Base-by-base conservation (phyloP, 2,113 vertebrate species). In the Patagioenas fasciata region DNA sequence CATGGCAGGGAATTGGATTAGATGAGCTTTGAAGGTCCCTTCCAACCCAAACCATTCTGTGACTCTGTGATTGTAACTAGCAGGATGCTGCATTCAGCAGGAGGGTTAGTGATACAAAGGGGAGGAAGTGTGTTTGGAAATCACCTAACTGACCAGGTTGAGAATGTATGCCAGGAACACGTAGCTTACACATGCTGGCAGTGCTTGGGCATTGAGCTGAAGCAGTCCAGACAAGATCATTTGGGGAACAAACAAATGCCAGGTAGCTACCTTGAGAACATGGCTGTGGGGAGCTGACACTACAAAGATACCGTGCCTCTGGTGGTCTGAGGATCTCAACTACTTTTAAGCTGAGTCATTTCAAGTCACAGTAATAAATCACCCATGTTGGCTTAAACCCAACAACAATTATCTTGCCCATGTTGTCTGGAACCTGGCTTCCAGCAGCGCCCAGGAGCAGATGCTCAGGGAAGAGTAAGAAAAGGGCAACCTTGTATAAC, bases 251-350 rank as follows among this genome's bases (percentile, higher is more conserved):
- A 79, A 40, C 9, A 84, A 54, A 36, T 79, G 23, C 32, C 36
- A 57, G 32, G 18, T 25, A 31, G 11, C 57, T 81, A 20, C 32
- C 9, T 62, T 60, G 31, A 85, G 25, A 74, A 48, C 5, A 13
- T 3, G 21, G 15, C 25, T 47, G 8, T 64, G 42, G 62, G 58
- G 71, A 51, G 40, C 15, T 86, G 72, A n/a, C 0, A 3, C 10
- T n/a, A 23, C 0, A 7, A 70, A 77, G 62, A 36, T 11, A 40
- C 47, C 0, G 0, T 56, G 13, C 8, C 32, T 64, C 23, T 1
- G 2, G 50, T 67, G 13, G 7, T 84, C 64, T 67, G 72, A 74
- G 51, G 29, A 29, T 74, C 72, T 80, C 2, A 2, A 29, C 18
- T 64, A 28, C 29, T 82, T 93, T 86, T 71, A 57, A 81, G 21